Evolutionary conservation across 2,797 vertebrate genomes (phyloP), one percentile per base, ranked within the genome.

Genomic region (Pangasius mekongensis): DNA sequence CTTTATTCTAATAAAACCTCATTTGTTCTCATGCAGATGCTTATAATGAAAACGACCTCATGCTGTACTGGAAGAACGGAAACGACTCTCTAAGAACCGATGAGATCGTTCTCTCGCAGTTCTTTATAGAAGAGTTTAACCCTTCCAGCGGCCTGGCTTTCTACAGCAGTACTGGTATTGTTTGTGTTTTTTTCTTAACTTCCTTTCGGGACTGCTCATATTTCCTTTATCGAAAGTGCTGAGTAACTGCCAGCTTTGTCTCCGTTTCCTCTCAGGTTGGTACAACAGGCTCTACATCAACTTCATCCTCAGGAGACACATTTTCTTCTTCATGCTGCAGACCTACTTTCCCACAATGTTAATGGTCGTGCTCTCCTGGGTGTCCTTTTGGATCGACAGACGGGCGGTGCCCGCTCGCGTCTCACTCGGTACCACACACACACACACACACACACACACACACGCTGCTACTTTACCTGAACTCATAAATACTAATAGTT

Each of bases 301-400:
- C 93, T 98, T 99, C 94, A 97, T 97, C 88, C 96, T 99, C 82
- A 95, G 96, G 91, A 96, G 98, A 87, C 97, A 98, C 91, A 97
- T 98, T 93, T 98, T 99, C 96, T 99, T 99, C 95, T 98, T 98
- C 91, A 94, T 98, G 95, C 96, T 99, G 62, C 97, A 99, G 94
- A 97, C 97, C 1, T 99, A 98, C 92, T 98, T 99, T 90, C 98
- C 97, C 78, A 98, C 97, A 78, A 97, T 98, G 97, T 92, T 98
- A 92, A 98, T 98, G 98, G 97, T 98, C 64, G 97, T 98, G 89
- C 95, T 99, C 73, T 98, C 96, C 10, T 98, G 97, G 97, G 97
- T 98, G 86, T 99, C 97, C 30, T 98, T 98, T 93, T 98, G 97
- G 97, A 98, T 98, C 88, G 97, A 98, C 93, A 94, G 96, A 91